Conservation (phyloP, 2,797 vertebrate genomes). For the Chromis chromis region DNA sequence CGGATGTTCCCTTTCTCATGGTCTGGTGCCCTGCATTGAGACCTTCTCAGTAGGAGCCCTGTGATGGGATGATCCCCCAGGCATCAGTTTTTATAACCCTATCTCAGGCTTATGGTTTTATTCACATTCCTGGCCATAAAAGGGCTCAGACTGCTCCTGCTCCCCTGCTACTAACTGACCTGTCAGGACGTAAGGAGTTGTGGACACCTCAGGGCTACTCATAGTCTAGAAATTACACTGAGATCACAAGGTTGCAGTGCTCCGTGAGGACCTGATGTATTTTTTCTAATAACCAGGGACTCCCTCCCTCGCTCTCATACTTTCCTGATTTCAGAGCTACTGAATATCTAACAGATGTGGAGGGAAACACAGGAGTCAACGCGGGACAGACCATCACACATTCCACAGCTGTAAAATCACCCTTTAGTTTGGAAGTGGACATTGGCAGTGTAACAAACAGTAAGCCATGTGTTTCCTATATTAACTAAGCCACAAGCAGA, state of each 20-base stretch:
- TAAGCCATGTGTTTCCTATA: conserved; percentile 34
- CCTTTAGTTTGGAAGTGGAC: conserved; percentile 1
- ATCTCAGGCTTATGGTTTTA: conserved; percentile 50
- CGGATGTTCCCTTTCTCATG: background rate
- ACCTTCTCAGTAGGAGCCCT: conserved; percentile 6
- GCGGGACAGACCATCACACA: conserved; percentile 45
- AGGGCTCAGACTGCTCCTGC: conserved; percentile 24
- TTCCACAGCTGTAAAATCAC: conserved; percentile 59
- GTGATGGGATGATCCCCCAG: conserved; percentile 40
- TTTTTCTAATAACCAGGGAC: conserved; percentile 10
- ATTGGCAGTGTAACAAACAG: conserved; percentile 21
- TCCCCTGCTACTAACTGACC: conserved; percentile 36
- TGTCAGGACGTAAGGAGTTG: conserved; percentile 25
- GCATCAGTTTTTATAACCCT: conserved; percentile 40
- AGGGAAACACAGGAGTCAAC: conserved; percentile 27
- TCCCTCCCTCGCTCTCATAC: conserved; percentile 16
- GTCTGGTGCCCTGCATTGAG: conserved; percentile 1
- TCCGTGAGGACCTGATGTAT: conserved; percentile 12
- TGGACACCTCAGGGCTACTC: conserved; percentile 36
- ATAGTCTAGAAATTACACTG: conserved; percentile 32
- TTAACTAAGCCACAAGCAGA: background rate
- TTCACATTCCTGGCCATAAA: conserved; percentile 70
- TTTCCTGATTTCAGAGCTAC: conserved; percentile 59
- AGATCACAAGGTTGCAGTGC: conserved; percentile 37
- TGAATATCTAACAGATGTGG: conserved; percentile 77